Base-by-base conservation (phyloP, 2,888 invertebrate species). In the Oscheius sp. region DNA sequence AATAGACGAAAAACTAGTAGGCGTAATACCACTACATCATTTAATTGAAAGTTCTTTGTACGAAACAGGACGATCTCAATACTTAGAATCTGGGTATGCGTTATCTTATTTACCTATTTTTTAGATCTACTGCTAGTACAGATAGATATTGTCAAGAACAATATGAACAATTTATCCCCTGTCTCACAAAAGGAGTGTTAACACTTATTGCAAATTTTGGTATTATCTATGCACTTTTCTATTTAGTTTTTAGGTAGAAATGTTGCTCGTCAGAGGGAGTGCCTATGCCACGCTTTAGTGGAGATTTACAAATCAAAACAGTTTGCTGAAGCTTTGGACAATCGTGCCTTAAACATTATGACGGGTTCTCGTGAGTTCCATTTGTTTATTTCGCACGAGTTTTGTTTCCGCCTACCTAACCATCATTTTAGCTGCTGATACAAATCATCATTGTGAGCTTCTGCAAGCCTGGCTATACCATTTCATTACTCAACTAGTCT, bases 201-300 rank as follows among this genome's bases (percentile, higher is more conserved):
- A 67, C 67, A 0, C 24, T 67, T 4, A 57, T 67, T 20, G 45
- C 67, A n/a, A 45, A 47, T 17, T 67, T 59, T 17, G 67, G 67
- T 67, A 49, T 5, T 6, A 20, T 24, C 30, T 63, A 17, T 3
- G 4, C 26, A 8, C n/a, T 30, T 14, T 5, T 9, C 6, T 3
- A 38, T 17, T 20, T 12, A 22, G 22, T 30, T 47, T 32, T 32
- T 93, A 86, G 96, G 97, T 0, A 94, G 95, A 87, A 97, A 97
- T 88, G 90, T 95, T 77, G 95, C 97, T 3, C 89, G 97, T 33
- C 96, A 96, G 87, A 90, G 96, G 67, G 96, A 97, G 87, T 95
- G 94, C 88, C 89, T 96, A 67, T 94, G 93, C 0, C 90, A 93
- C 82, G 88, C 95, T 63, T 89, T 97, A 47, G 94, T 94, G 85